Evolutionary conservation across 2,888 invertebrate species (phyloP), one percentile per base, ranked within the genome.

Genomic region (Syrphus vitripennis): DNA sequence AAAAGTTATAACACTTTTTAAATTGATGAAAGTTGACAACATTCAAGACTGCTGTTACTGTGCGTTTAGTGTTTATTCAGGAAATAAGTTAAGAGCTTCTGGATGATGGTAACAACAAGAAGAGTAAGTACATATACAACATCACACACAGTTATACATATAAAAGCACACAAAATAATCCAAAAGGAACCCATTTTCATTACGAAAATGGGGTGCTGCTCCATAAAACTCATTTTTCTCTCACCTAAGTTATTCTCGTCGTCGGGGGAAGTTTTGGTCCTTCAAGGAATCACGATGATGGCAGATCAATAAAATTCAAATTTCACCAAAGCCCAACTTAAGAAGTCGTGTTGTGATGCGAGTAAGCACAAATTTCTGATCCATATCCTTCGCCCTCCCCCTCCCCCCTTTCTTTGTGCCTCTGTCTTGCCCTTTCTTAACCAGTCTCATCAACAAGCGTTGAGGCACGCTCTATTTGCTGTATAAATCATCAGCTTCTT

Each of bases 241-340:
- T 63, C 37, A 24, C 40, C 37, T 57, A 50, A 53, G 74, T 40
- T 37, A 42, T 37, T 29, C 4, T 7, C 10, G 6, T 16, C 14
- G 45, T 29, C 29, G 26, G 40, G 50, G 63, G 57, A 76, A 77
- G 59, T 67, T 61, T 26, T 16, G 48, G 40, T n/a, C 70, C 59
- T 59, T 19, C 29, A 61, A 37, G 78, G 78, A 79, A 75, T 78
- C 83, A 63, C 63, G 63, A 42, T 55, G 55, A 70, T 55, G 55
- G 74, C 74, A 82, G 82, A 86, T 86, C 86, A 86, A 86, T 86
- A 86, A 82, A 86, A 86, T 86, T 86, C 74, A 86, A 86, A 86
- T 86, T 86, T 74, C 63, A 31, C 77, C 81, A 69, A 78, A 74
- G 82, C 72, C 74, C 82, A 74, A 86, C 82, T 86, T 81, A 86